Base-by-base conservation (phyloP, 2,797 vertebrate genomes). In the Urosaurus nigricauda region DNA sequence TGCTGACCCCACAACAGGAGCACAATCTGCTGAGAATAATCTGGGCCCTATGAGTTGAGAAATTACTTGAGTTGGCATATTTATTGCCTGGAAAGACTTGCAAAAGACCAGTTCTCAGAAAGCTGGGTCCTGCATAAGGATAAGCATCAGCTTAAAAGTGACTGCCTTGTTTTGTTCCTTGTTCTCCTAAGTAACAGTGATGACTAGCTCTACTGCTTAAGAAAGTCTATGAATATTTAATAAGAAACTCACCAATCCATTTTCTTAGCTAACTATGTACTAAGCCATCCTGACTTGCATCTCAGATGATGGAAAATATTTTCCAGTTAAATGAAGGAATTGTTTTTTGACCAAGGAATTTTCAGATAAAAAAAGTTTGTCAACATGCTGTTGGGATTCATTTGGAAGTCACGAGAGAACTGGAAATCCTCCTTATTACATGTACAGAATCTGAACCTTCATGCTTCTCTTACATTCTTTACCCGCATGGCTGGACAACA, bases 141-240 rank as follows among this genome's bases (percentile, higher is more conserved):
- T 86, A 75, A 77, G 24, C 13, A 47, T n/a, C 78, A n/a, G 17
- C 68, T 94, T 79, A 83, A 85, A 93, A 87, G 71, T 32, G 0
- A 51, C 84, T 37, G 74, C 40, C 74, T 1, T 0, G 68, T 88
- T 91, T 56, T 2, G 75, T 89, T 77, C 29, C 43, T 82, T 77
- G 47, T 79, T 12, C 17, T 90, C 3, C 70, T 35, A 90, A 43
- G 79, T 84, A 75, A 2, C 19, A 0, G 0, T 0, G 0, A 24
- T 40, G 9, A 12, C 68, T 85, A 81, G 37, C 89, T 88, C 5
- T 32, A 85, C n/a, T 86, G 85, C 9, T 92, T 87, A 80, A 91
- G 47, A n/a, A 89, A 43, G n/a, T 16, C 32, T 65, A 79, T 56
- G 9, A 89, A 75, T 90, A 89, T 89, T 88, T 88, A 82, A 93